Conservation (phyloP, 2,113 vertebrate species). For the Ceyx cyanopectus region DNA sequence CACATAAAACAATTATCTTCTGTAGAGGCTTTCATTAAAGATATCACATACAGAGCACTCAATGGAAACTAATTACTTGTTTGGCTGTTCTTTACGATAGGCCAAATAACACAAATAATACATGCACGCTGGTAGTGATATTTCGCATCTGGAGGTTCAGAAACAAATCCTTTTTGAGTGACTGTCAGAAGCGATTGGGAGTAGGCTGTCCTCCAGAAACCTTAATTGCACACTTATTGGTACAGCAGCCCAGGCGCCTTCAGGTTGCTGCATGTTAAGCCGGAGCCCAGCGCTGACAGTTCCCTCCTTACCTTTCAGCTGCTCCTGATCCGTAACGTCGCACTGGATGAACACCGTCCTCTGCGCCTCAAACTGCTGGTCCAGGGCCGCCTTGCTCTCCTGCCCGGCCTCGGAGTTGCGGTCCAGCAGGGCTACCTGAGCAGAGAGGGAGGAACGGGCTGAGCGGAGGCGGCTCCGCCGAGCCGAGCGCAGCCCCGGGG, state of each 20-base stretch:
- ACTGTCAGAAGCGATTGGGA: background rate
- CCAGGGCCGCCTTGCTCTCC: constrained; percentile 83
- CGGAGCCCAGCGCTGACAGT: background rate
- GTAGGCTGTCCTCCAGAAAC: background rate
- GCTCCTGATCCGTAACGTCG: constrained; percentile 86
- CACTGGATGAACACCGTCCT: constrained; percentile 87
- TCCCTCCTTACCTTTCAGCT: constrained; percentile 84
- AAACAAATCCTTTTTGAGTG: background rate
- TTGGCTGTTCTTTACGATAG: background rate
- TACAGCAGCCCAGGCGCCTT: background rate
- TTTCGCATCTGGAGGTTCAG: background rate
- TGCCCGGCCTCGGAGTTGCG: constrained; percentile 83
- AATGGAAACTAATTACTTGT: background rate
- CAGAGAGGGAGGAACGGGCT: background rate
- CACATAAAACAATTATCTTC: constrained; percentile 28
- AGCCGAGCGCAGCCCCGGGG: background rate
- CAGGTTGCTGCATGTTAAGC: background rate
- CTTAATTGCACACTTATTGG: background rate
- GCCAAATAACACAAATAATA: background rate
- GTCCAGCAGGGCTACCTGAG: constrained; percentile 87
- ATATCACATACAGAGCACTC: background rate
- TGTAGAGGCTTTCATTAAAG: background rate
- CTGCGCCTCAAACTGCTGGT: constrained; percentile 85
- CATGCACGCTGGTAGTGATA: background rate
- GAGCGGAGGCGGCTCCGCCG: background rate